These are phyloP conservation scores for Drosophila silvestris DNA, from an alignment of 2,888 invertebrate species.

Conservation along the genomic window DNA sequence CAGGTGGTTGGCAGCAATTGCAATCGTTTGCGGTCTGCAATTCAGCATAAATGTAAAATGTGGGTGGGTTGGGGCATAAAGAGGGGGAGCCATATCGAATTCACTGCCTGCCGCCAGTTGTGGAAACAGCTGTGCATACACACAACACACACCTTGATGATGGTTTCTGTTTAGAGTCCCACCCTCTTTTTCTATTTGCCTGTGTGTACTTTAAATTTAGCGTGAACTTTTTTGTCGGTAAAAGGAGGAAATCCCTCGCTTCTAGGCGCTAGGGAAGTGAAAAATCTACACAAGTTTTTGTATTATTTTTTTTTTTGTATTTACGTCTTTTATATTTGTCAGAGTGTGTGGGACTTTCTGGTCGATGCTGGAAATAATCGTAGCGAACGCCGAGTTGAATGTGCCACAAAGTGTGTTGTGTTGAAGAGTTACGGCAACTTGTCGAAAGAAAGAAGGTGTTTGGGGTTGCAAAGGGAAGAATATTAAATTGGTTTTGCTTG, in stretches of 20 bases:
- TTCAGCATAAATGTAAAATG: conserved; percentile 53
- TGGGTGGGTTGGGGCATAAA: background rate
- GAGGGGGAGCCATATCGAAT: conserved; percentile 56
- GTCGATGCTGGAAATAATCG: conserved; percentile 51
- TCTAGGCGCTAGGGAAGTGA: conserved; percentile 61
- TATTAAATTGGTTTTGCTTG: conserved; percentile 32
- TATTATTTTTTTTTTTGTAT: conserved; percentile 11
- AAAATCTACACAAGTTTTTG: conserved; percentile 50
- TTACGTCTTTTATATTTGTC: conserved; percentile 42
- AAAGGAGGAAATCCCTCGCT: conserved; percentile 24
- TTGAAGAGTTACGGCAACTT: conserved; percentile 11
- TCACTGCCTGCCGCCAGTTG: conserved; percentile 47
- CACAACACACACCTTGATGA: conserved; percentile 49
- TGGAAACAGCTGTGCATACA: conserved; percentile 71
- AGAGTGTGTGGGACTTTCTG: conserved; percentile 30
- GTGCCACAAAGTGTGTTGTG: conserved; percentile 48
- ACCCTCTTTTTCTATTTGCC: conserved; percentile 6
- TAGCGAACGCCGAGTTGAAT: conserved; percentile 45
- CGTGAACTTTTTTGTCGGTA: conserved; percentile 53
- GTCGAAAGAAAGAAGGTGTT: conserved; percentile 1
- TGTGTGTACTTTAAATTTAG: conserved; percentile 63
- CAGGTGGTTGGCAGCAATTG: conserved; percentile 62
- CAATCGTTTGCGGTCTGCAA: conserved; percentile 68
- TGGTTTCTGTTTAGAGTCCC: background rate
- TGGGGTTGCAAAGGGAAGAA: background rate